Evolutionary conservation across 2,113 vertebrate species (phyloP).

Genomic region (cattle (Bos taurus)): DNA sequence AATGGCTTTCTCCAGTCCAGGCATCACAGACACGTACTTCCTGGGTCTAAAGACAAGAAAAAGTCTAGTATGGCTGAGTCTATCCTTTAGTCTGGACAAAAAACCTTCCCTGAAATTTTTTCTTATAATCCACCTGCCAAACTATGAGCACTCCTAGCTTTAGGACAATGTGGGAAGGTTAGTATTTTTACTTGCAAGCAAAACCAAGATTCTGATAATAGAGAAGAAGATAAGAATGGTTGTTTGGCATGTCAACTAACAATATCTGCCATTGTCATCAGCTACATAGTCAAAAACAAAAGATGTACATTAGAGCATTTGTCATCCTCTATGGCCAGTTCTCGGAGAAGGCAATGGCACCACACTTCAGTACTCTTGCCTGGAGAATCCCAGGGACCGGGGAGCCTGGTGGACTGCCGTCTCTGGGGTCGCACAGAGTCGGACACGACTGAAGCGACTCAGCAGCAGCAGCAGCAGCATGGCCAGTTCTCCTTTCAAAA

Average conservation of each 20-base stretch:
- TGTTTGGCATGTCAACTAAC: neutral
- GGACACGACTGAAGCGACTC: too few species aligned
- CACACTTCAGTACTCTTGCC: too few species aligned
- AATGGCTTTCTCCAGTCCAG: neutral
- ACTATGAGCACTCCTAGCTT: neutral
- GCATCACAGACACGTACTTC: neutral
- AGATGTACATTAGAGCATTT: neutral
- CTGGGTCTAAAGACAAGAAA: neutral
- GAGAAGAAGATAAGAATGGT: neutral
- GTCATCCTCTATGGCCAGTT: neutral
- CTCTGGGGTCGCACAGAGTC: too few species aligned
- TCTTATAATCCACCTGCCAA: neutral
- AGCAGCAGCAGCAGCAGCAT: too few species aligned
- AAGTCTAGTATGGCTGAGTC: neutral
- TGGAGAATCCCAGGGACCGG: too few species aligned
- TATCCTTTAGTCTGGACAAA: neutral
- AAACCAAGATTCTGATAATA: neutral
- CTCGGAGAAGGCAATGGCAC: neutral
- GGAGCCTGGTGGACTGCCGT: too few species aligned
- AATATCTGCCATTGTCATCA: neutral
- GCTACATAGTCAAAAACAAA: neutral
- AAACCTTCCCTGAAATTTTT: neutral
- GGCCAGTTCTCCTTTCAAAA: neutral
- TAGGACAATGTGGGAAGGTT: neutral
- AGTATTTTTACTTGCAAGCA: neutral